Evolutionary conservation across 2,797 vertebrate genomes (phyloP).

Genomic region (Lates japonicus): DNA sequence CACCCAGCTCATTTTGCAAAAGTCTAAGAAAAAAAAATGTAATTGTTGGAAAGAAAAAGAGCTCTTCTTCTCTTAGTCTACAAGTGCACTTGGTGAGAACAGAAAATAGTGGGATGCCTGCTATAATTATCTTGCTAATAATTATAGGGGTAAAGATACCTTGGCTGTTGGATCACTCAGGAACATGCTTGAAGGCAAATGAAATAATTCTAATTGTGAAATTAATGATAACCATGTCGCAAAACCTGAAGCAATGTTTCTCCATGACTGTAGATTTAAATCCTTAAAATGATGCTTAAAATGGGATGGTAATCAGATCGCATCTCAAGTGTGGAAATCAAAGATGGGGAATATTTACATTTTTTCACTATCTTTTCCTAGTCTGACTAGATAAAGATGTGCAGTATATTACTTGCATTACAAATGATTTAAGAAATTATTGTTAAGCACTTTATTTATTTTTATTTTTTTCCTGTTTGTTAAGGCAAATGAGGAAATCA

Average conservation of each 20-base stretch:
- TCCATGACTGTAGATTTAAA: constrained; percentile 22
- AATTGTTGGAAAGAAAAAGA: background rate
- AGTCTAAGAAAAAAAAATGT: background rate
- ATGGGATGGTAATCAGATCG: constrained; percentile 41
- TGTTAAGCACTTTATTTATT: background rate
- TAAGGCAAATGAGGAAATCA: background rate
- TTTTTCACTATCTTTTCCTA: background rate
- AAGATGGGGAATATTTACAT: background rate
- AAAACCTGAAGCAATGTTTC: constrained; percentile 30
- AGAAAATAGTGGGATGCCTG: background rate
- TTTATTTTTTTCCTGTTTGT: background rate
- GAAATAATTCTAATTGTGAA: constrained; percentile 46
- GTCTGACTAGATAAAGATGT: background rate
- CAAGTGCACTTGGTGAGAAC: constrained; percentile 13
- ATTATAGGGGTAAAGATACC: constrained; percentile 14
- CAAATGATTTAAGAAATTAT: background rate
- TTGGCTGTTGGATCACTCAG: constrained; percentile 14
- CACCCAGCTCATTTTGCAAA: background rate
- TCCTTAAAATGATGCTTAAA: constrained; percentile 17
- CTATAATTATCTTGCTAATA: constrained; percentile 17
- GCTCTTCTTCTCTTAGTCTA: background rate
- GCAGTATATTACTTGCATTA: background rate
- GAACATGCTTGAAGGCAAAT: constrained; percentile 26
- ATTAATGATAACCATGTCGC: constrained; percentile 45
- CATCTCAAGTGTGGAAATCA: constrained; percentile 15